phyloP scores from a whole-genome alignment of 1,140 invertebrate species.

The Zaprionus nigranus region DNA sequence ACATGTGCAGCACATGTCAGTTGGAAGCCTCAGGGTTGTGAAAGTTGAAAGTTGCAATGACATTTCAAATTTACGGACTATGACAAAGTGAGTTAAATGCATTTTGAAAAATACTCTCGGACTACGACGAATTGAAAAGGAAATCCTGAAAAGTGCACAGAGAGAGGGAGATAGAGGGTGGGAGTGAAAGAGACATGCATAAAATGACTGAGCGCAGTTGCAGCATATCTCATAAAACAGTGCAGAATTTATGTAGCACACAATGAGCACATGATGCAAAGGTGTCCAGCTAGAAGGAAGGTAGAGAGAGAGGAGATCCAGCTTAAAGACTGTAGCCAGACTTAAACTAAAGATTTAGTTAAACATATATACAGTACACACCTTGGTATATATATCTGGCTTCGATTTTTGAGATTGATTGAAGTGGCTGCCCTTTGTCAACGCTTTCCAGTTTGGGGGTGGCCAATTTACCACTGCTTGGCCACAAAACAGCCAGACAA shows the following conservation, averaged over 20 bases:
- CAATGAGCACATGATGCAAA: not conserved
- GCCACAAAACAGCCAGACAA: conserved; percentile 46
- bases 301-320: not conserved
- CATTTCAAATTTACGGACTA: conserved; percentile 80
- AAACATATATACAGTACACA: not conserved
- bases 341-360: not conserved
- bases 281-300: not conserved
- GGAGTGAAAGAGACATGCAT: not conserved
- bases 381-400: not conserved
- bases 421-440: conserved; percentile 28
- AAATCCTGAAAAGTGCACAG: conserved; percentile 44
- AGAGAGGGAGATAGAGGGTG: not conserved
- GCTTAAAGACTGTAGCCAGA: no score
- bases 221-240: not conserved
- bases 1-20: conserved; percentile 54
- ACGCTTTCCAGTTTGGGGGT: conserved; percentile 2
- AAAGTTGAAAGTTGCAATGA: conserved; percentile 74
- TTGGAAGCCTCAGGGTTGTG: conserved; percentile 76
- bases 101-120: conserved; percentile 68
- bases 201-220: not conserved
- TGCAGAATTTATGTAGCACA: conserved; percentile 6
- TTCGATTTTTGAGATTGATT: conserved; percentile 38
- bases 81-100: conserved; percentile 81
- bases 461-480: conserved; percentile 68
- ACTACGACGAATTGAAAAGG: conserved; percentile 61